Evolutionary conservation across 2,888 invertebrate species (phyloP), one percentile per base, ranked within the genome.

Genomic region (Metacarcinus magister): DNA sequence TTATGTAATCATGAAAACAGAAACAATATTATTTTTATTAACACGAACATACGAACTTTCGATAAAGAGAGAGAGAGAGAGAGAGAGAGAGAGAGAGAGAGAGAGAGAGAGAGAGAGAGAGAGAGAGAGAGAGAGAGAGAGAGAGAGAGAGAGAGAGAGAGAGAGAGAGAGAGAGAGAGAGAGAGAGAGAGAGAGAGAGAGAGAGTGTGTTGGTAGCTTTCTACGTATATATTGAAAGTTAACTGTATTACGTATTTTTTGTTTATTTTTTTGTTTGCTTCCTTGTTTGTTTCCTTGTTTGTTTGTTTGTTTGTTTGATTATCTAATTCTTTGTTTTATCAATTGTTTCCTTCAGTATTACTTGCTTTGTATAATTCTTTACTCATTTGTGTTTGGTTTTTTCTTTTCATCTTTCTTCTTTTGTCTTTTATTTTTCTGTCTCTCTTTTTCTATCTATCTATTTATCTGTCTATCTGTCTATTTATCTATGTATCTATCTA

Each of bases 11-110:
- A 19, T 23, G 19, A 16, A 60, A 60, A 60, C 60, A 60, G 19
- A 23, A 60, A 60, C 23, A 1, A 19, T 60, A 19, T n/a, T n/a
- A 60, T 60, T 4, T 60, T 16, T 2, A 16, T 60, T 19, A 19
- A 4, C 54, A 54, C 2, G 54, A n/a, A n/a, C n/a, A n/a, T n/a
- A n/a, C 54, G 8, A 54, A 0, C 19, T 60, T 60, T 19, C 19
- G 60, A 60, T 2, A 60, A 23, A 16, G 87, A 87, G 32, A 87
- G 87, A 87, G 87, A 87, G 87, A 87, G 87, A 87, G 87, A 87
- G 87, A 87, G 87, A 87, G 87, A 87, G 87, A 87, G 87, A 87
- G 87, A 87, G 87, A 87, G 87, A 87, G 87, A 87, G 87, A 87
- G 87, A 87, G 87, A 87, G 87, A 87, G 87, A 87, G 87, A 87